Evolutionary conservation across 2,888 invertebrate genomes (phyloP), one percentile per base, ranked within the genome.

Genomic region (Cheilosia urbana): DNA sequence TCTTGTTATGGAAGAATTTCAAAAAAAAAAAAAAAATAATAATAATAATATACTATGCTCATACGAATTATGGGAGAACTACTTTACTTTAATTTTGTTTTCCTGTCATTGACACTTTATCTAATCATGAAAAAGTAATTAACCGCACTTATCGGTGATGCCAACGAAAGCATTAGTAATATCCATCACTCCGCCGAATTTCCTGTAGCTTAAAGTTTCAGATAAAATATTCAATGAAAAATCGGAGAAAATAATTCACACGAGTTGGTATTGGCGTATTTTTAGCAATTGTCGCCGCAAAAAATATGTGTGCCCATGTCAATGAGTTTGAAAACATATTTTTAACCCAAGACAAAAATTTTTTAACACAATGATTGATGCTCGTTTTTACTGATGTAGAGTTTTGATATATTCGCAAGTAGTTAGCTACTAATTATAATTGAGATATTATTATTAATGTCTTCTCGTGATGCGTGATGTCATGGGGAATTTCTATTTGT

Each of bases 381-480:
- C 37, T 37, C 0, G 34, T 34, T 37, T 7, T 42, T 55, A 45
- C 45, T 55, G n/a, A n/a, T n/a, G n/a, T 11, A 21, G 68, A 53
- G 42, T 17, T 53, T 66, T 34, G n/a, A 37, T 66, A 24, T 49
- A 66, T 9, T 30, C 30, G 9, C 9, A 7, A 66, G 58, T 34
- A 47, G 17, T 71, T 27, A 21, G 24, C 60, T n/a, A 49, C 49
- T 71, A 49, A 71, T 71, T 71, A 71, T 65, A 19, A 30, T 51
- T 21, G 49, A 66, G 24, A 60, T 13, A 13, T 34, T 63, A 37
- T 65, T 37, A 37, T 49, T 19, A 58, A 47, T 37, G 47, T 34
- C 34, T 34, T 13, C 27, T 24, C 11, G 4, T 27, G 13, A 4
- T 37, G 13, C 2, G 34, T 37, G 4, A 37, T 62, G 42, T 24